phyloP scores from a whole-genome alignment of 1,140 invertebrate genomes.

The Plutomurus gul region DNA sequence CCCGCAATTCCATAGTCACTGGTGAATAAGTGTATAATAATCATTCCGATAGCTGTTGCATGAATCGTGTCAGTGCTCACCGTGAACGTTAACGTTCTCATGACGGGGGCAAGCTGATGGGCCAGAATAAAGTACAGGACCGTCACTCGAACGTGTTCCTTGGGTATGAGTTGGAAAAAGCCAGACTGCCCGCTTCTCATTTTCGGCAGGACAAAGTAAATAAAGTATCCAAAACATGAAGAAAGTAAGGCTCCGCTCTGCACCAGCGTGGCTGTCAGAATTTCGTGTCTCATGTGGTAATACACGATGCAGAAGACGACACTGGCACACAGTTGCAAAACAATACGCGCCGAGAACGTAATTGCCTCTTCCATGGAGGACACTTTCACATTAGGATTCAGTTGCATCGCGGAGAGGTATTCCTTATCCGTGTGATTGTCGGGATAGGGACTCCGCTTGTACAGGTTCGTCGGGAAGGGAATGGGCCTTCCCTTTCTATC shows the following conservation, averaged over 20 bases:
- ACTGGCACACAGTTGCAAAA: conserved; percentile 34
- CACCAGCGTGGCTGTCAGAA: background rate
- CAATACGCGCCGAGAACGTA: conserved; percentile 12
- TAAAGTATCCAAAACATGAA: conserved; percentile 34
- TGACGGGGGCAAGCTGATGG: conserved; percentile 67
- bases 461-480: background rate
- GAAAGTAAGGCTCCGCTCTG: conserved; percentile 1
- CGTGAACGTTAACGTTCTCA: conserved; percentile 93
- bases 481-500: background rate
- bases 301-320: conserved; percentile 41
- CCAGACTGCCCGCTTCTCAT: background rate
- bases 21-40: conserved; percentile 85
- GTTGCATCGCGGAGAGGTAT: conserved; percentile 33
- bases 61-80: conserved; percentile 97
- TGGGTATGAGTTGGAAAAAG: background rate
- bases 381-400: conserved; percentile 40
- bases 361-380: conserved; percentile 21
- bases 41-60: conserved; percentile 83
- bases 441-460: background rate
- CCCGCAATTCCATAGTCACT: conserved; percentile 87
- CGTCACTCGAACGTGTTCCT: conserved; percentile 41
- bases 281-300: conserved; percentile 41
- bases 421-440: conserved; percentile 26
- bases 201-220: conserved; percentile 1
- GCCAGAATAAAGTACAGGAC: conserved; percentile 43